Conservation (phyloP, 2,797 vertebrate genomes). For the Myotis myotis region DNA sequence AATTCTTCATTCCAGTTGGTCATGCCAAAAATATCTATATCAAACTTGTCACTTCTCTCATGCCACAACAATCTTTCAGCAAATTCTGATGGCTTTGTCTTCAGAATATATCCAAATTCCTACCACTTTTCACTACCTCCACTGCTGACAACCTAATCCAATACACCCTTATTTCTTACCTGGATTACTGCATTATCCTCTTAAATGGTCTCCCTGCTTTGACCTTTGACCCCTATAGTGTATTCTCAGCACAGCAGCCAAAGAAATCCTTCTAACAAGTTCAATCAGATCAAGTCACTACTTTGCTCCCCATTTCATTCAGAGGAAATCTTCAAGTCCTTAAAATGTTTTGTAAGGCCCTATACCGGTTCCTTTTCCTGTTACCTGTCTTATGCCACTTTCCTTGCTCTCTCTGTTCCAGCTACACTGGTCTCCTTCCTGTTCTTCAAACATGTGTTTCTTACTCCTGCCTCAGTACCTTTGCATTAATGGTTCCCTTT, state of each 20-base stretch:
- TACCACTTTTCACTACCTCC: background rate
- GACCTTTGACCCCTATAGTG: background rate
- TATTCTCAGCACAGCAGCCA: background rate
- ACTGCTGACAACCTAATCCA: background rate
- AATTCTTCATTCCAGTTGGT: background rate
- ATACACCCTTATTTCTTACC: background rate
- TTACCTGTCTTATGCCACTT: background rate
- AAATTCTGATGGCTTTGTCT: background rate
- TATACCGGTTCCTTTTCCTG: background rate
- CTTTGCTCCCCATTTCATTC: background rate
- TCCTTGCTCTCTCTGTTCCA: background rate
- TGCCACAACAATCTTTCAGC: background rate
- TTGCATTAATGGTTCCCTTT: background rate
- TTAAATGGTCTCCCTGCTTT: background rate
- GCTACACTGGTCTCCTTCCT: background rate
- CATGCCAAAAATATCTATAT: background rate
- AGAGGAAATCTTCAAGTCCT: background rate
- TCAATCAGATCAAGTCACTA: background rate
- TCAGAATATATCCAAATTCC: background rate
- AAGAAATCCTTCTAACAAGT: background rate
- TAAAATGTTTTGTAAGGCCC: background rate
- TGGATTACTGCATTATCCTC: background rate
- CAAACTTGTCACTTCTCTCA: background rate
- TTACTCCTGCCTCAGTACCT: background rate
- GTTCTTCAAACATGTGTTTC: background rate